phyloP scores from a whole-genome alignment of 1,140 invertebrate genomes.

The Pachypsylla venusta region DNA sequence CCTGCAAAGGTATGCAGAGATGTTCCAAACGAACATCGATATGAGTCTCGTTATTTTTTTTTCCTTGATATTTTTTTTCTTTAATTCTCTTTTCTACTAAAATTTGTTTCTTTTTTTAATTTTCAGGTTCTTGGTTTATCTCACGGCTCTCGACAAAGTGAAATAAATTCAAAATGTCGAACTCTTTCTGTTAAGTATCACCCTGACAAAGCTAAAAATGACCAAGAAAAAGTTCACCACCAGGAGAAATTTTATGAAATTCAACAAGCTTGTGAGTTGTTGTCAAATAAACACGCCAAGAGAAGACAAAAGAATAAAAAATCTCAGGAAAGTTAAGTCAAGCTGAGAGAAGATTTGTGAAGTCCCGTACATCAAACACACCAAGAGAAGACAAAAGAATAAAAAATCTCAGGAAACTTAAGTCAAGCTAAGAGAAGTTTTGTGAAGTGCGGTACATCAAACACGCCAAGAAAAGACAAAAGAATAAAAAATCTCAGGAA shows the following conservation, averaged over 20 bases:
- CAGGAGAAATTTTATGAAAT: constrained; percentile 86
- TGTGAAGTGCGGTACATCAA: too few species aligned
- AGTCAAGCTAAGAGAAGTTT: too few species aligned
- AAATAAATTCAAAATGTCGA: constrained; percentile 69
- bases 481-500: background rate
- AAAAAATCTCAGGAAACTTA: background rate
- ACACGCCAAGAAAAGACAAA: background rate
- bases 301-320: constrained; percentile 54
- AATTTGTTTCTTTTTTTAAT: too few species aligned
- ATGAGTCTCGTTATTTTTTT: too few species aligned
- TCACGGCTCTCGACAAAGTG: constrained; percentile 58
- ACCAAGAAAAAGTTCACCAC: constrained; percentile 41
- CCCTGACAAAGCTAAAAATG: constrained; percentile 77
- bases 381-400: background rate
- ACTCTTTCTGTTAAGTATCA: constrained; percentile 73
- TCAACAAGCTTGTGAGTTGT: constrained; percentile 77
- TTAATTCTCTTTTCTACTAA: too few species aligned
- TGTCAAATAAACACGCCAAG: constrained; percentile 67
- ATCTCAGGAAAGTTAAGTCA: constrained; percentile 19
- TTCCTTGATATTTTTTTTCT: too few species aligned
- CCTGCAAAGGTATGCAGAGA: too few species aligned
- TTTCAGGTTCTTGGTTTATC: constrained; percentile 55
- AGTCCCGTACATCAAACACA: background rate
- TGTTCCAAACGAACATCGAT: too few species aligned
- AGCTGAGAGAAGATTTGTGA: too few species aligned